A percentile compares a stretch with the other conserved stretches of the same genome.
These are phyloP conservation scores for Mormyrus iriodes DNA, from an alignment of 2,113 vertebrate genomes.

Conservation along the genomic window DNA sequence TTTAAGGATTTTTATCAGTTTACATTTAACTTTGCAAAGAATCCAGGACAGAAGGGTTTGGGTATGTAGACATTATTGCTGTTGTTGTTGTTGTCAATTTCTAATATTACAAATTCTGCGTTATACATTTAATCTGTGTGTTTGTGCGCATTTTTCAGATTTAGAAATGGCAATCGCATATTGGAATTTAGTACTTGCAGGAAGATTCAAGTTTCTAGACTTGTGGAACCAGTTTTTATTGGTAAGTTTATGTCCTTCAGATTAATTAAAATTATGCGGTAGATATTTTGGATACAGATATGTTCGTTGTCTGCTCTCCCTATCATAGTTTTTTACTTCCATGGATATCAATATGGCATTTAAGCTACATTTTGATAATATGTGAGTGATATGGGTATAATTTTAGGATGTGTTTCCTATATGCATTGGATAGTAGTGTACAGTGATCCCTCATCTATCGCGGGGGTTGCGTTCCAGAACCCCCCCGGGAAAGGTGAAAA, in stretches of 20 bases:
- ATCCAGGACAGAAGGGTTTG: conserved; percentile 79
- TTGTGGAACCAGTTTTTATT: conserved; percentile 87
- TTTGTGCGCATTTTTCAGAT: conserved; percentile 68
- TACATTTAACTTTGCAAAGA: conserved; percentile 85
- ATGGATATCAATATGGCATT: background rate
- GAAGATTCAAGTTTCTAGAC: conserved; percentile 87
- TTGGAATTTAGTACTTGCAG: conserved; percentile 85
- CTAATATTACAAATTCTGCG: background rate
- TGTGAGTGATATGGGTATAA: background rate
- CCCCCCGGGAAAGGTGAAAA: no score
- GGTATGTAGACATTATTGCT: conserved; percentile 56
- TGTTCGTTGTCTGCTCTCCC: background rate
- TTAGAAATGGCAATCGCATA: conserved; percentile 86
- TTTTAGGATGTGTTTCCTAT: background rate
- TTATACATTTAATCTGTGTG: background rate
- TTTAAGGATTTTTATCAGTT: conserved; percentile 88
- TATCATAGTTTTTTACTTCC: background rate
- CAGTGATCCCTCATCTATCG: no score
- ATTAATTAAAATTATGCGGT: background rate
- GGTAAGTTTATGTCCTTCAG: conserved; percentile 55
- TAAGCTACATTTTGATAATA: background rate
- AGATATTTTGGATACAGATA: background rate
- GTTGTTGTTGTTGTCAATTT: background rate
- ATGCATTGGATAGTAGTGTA: background rate
- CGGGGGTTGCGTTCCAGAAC: no score